A percentile compares a stretch with the other conserved stretches of the same genome.
These are phyloP conservation scores for Melopsittacus undulatus DNA, from an alignment of 2,797 vertebrate species.

Conservation along the genomic window DNA sequence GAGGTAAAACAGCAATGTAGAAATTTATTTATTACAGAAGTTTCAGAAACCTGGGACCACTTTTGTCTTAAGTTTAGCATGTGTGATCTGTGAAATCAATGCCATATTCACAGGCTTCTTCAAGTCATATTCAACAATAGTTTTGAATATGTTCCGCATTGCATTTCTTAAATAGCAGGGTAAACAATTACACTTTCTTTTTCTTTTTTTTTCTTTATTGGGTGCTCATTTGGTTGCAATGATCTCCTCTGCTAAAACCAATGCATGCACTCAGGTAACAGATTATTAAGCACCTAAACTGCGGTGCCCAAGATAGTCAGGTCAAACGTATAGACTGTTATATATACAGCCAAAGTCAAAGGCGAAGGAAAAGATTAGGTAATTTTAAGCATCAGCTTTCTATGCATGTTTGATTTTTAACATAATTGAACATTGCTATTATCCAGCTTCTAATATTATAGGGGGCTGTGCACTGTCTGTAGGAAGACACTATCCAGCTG, in stretches of 20 bases:
- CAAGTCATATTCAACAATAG: background rate
- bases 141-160: background rate
- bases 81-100: background rate
- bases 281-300: background rate
- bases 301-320: background rate
- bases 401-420: background rate
- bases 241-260: background rate
- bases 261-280: background rate
- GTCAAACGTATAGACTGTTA: background rate
- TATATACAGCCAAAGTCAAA: background rate
- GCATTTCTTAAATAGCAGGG: background rate
- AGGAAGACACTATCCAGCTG: background rate
- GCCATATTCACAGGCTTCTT: fast-evolving
- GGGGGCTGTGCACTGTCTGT: background rate
- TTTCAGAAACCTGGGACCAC: background rate
- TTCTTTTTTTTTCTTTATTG: background rate
- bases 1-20: background rate
- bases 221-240: background rate
- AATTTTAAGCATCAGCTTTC: background rate
- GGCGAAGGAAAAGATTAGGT: background rate
- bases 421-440: background rate
- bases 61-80: background rate
- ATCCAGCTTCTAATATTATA: background rate
- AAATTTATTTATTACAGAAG: background rate
- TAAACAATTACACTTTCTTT: background rate